These are phyloP conservation scores for Tragelaphus strepsiceros DNA, from an alignment of 2,113 vertebrate species.

Conservation along the genomic window DNA sequence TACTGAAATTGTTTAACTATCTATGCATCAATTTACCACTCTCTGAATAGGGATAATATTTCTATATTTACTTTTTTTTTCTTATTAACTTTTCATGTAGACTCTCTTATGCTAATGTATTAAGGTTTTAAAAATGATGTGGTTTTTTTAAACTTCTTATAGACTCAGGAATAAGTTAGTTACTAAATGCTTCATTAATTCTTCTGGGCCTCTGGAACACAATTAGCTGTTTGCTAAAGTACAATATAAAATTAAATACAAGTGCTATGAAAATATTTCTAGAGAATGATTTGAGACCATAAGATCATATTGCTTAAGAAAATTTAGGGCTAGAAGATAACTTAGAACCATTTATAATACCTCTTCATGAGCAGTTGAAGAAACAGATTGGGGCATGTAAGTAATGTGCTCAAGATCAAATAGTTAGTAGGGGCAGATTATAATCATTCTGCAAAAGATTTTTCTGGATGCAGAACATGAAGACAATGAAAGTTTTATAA, in stretches of 20 bases:
- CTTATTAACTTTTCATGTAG: background rate
- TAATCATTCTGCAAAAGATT: slow-evolving; percentile 2
- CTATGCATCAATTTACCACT: background rate
- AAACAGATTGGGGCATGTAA: background rate
- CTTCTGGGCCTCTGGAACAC: background rate
- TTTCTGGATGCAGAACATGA: background rate
- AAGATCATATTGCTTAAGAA: background rate
- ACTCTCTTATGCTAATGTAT: background rate
- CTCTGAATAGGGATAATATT: background rate
- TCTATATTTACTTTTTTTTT: background rate
- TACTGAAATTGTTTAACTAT: background rate
- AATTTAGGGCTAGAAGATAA: background rate
- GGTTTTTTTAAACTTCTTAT: background rate
- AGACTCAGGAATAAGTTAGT: background rate
- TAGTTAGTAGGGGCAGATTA: background rate
- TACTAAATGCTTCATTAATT: slow-evolving; percentile 17
- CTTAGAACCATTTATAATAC: background rate
- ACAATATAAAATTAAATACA: background rate
- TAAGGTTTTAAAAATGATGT: background rate
- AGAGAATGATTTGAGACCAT: background rate
- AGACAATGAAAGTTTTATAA: background rate
- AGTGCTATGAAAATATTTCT: slow-evolving; percentile 26
- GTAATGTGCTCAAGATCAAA: background rate
- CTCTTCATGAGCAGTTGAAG: background rate
- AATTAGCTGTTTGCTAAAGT: slow-evolving; percentile 14